Conservation (phyloP, 2,888 invertebrate species). For the Tuberolachnus salignus region DNA sequence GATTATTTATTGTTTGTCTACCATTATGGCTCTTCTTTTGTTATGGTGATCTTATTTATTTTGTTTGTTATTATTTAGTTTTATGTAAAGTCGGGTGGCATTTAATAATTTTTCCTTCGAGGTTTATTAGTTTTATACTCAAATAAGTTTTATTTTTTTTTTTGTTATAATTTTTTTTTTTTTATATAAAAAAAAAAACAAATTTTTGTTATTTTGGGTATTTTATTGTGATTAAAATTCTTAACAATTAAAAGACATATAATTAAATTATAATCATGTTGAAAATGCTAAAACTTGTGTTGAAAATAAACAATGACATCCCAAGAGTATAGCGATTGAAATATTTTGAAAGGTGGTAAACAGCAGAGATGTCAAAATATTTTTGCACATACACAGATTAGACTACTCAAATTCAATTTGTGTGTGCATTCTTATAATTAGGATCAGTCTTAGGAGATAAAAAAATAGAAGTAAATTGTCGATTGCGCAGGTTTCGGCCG, state of each 20-base stretch:
- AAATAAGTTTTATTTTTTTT: not conserved
- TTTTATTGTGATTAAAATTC: conserved; percentile 28
- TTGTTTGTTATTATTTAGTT: conserved; percentile 37
- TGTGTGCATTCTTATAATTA: conserved; percentile 54
- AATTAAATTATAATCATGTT: conserved; percentile 2
- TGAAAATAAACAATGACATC: not conserved
- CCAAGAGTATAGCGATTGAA: not conserved
- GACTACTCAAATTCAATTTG: not conserved
- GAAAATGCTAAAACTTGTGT: conserved; percentile 4
- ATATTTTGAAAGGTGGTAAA: not conserved
- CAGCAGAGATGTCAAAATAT: conserved; percentile 4
- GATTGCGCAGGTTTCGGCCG: not conserved
- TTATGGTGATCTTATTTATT: conserved; percentile 43
- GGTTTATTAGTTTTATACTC: conserved; percentile 14
- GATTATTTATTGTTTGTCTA: conserved; percentile 34
- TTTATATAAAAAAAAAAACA: conserved; percentile 13
- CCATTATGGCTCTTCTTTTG: conserved; percentile 1
- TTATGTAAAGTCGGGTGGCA: conserved; percentile 19
- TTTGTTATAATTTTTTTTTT: conserved; percentile 7
- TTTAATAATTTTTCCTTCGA: not conserved
- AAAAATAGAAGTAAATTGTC: conserved; percentile 48
- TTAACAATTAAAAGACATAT: conserved; percentile 14
- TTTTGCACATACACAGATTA: not conserved
- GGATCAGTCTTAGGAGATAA: conserved; percentile 55
- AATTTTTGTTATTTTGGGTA: conserved; percentile 1